phyloP scores from a whole-genome alignment of 1,140 invertebrate species.

The Bombus sibiricus region DNA sequence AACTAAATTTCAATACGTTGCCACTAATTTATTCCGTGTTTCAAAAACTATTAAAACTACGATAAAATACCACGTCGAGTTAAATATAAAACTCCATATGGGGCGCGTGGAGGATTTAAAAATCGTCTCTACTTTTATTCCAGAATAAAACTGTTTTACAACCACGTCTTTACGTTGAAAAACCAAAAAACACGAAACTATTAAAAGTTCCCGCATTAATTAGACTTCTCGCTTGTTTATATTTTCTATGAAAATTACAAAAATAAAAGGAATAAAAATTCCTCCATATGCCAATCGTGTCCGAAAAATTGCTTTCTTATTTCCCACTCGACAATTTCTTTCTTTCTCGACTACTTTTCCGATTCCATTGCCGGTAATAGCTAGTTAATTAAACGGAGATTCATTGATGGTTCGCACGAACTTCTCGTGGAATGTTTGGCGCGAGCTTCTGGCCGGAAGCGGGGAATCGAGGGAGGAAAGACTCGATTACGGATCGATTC shows the following conservation, averaged over 20 bases:
- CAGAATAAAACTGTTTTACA: too few species aligned
- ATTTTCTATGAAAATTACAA: too few species aligned
- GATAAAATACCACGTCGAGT: too few species aligned
- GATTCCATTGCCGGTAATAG: not conserved
- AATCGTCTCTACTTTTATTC: too few species aligned
- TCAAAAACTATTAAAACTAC: too few species aligned
- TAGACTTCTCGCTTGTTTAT: too few species aligned
- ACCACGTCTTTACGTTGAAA: too few species aligned
- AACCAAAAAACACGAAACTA: too few species aligned
- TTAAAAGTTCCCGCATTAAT: accelerated
- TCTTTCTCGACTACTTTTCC: too few species aligned
- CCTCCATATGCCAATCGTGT: accelerated
- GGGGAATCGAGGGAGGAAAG: not conserved
- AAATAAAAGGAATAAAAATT: not conserved
- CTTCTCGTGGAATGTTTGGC: not conserved
- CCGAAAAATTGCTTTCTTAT: not conserved
- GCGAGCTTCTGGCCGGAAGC: not conserved
- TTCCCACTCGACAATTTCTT: not conserved
- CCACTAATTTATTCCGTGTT: accelerated
- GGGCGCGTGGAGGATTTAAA: too few species aligned
- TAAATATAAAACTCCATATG: too few species aligned
- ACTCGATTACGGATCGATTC: slow-evolving; percentile 17
- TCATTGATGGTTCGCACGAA: not conserved
- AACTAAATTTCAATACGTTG: too few species aligned
- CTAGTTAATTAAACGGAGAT: not conserved